A percentile compares a stretch with the other conserved stretches of the same genome.
These are phyloP conservation scores for Psilanteris sp. DNA, from an alignment of 1,140 invertebrate genomes.

Conservation along the genomic window DNA sequence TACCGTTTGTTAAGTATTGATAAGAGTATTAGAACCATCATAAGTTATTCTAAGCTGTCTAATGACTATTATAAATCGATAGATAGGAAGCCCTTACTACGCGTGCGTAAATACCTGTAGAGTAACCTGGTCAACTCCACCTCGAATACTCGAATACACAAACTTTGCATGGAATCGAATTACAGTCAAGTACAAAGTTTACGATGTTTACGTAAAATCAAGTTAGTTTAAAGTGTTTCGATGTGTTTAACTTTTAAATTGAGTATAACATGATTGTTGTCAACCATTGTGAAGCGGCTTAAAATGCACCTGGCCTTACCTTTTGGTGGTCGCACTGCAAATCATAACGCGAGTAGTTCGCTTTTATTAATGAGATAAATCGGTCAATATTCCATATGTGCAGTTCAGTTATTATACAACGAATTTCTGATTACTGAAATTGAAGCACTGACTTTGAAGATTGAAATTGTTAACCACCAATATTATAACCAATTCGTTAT, in stretches of 20 bases:
- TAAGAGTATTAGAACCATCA: slow-evolving; percentile 5
- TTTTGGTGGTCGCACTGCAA: slow-evolving; percentile 4
- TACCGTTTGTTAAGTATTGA: not conserved
- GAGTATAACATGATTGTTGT: slow-evolving; percentile 39
- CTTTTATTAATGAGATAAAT: no score
- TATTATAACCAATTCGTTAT: no score
- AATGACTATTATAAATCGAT: slow-evolving; percentile 63
- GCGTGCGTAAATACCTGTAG: slow-evolving; percentile 60
- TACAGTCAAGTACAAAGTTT: slow-evolving; percentile 62
- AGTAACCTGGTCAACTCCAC: slow-evolving; percentile 58
- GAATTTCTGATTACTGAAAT: no score
- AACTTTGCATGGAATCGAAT: slow-evolving; percentile 62
- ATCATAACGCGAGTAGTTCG: not conserved
- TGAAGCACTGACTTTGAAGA: no score
- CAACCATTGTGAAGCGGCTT: slow-evolving; percentile 38
- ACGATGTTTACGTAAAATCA: slow-evolving; percentile 61
- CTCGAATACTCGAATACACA: slow-evolving; percentile 50
- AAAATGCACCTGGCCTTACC: slow-evolving; percentile 13
- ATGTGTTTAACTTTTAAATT: slow-evolving; percentile 63
- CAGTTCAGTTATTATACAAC: no score
- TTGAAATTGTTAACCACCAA: no score
- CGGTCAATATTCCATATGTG: no score
- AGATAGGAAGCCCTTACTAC: slow-evolving; percentile 48
- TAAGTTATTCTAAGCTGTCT: slow-evolving; percentile 54
- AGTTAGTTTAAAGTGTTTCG: slow-evolving; percentile 62